A percentile compares a stretch with the other conserved stretches of the same genome.
Conservation (phyloP, 92 coral and sea anemone genomes). For the Montipora capitata region DNA sequence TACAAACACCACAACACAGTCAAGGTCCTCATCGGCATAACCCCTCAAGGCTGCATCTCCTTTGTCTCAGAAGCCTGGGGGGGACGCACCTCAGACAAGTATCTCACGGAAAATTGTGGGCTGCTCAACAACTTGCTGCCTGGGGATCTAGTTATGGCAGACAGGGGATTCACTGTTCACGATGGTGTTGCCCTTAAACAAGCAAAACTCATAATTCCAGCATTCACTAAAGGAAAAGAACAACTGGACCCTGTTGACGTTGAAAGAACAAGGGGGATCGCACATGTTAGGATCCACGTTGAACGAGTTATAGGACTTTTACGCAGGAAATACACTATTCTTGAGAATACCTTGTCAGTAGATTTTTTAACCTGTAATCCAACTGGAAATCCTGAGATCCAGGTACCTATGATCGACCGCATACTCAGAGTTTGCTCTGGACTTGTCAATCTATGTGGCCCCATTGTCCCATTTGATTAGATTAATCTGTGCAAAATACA, state of each 20-base stretch:
- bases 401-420: conserved; percentile 70
- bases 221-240: conserved; percentile 47
- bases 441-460: conserved; percentile 77
- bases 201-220: conserved; percentile 53
- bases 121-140: conserved; percentile 48
- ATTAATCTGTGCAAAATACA: conserved; percentile 1
- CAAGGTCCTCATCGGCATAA: conserved; percentile 53
- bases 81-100: conserved; percentile 18
- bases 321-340: conserved; percentile 44
- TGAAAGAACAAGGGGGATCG: conserved; percentile 41
- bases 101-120: conserved; percentile 56
- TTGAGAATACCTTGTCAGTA: conserved; percentile 37
- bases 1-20: conserved; percentile 59
- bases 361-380: conserved; percentile 54
- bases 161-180: conserved; percentile 56
- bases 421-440: conserved; percentile 79
- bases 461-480: conserved; percentile 76
- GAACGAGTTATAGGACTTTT: conserved; percentile 56
- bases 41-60: conserved; percentile 57
- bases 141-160: conserved; percentile 66
- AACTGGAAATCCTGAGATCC: conserved; percentile 35
- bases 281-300: conserved; percentile 24
- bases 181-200: conserved; percentile 63
- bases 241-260: conserved; percentile 49
- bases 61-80: conserved; percentile 51